Base-by-base conservation (phyloP, 2,888 invertebrate species). In the Charanyca ferruginea region DNA sequence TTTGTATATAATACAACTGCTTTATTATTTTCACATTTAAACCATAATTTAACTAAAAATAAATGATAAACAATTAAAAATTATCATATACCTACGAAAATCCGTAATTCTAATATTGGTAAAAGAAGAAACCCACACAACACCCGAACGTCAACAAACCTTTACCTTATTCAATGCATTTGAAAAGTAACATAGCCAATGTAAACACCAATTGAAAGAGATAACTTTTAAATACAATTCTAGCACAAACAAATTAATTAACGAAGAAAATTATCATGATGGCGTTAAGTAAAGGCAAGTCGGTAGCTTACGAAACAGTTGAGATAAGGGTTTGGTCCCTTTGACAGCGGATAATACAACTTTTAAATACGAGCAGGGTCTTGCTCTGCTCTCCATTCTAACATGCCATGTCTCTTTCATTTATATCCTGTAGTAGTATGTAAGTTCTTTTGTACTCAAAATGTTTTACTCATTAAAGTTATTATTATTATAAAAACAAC, bases 241-340 rank as follows among this genome's bases (percentile, higher is more conserved):
- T 49, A 65, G 48, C 48, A 41, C 75, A 85, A 77, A 86, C 83
- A 85, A 84, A 85, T 83, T 85, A 87, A 86, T 86, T 87, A 85
- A 81, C 86, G 49, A 44, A 57, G 61, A 23, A 73, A 84, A 77
- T 86, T 87, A 86, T 79, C 87, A 63, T 66, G 70, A 67, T 68
- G 72, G 63, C 81, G 87, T 75, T 83, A 86, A 86, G 75, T 79
- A 74, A 71, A 63, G 71, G 55, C 64, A 68, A 51, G 48, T 55
- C 5, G 55, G 61, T 18, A 47, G 66, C 57, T 80, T 73, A 66
- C 63, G 62, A 75, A 74, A 78, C 70, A 20, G 22, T 49, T 51
- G 53, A 66, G 22, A 13, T 44, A 45, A 32, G 25, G 25, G 51
- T 42, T 13, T 6, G 63, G 80, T 63, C 7, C 38, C 32, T 23